Conservation (phyloP, 35 echinoderm and acorn worm species). For the Ophiothrix spiculata region DNA sequence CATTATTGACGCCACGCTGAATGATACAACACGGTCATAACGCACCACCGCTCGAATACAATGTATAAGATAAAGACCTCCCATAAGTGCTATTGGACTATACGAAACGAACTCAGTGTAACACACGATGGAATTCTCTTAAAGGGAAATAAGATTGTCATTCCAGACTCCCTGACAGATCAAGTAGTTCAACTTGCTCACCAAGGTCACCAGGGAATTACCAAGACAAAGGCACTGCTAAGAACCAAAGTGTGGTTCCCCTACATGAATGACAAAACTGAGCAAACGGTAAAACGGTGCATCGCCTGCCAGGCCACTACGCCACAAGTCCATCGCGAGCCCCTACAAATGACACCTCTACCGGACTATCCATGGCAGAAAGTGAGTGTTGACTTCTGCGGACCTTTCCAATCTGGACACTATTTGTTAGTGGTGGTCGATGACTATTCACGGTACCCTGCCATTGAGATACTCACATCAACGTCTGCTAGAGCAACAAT, state of each 20-base stretch:
- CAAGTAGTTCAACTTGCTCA: not conserved
- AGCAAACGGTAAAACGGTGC: not conserved
- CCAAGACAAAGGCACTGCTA: not conserved
- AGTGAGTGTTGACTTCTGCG: not conserved
- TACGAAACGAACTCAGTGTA: no score
- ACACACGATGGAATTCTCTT: not conserved
- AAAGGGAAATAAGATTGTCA: not conserved
- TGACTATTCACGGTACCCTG: slow-evolving; percentile 65
- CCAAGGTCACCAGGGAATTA: not conserved
- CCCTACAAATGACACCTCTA: not conserved
- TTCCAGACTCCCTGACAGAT: slow-evolving; percentile 19
- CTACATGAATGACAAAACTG: not conserved
- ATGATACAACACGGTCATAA: not conserved
- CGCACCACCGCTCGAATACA: not conserved
- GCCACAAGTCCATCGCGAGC: not conserved
- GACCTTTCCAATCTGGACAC: not conserved
- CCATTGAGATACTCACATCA: not conserved
- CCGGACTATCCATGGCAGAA: not conserved
- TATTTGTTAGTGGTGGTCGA: slow-evolving; percentile 17
- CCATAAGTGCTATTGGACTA: not conserved
- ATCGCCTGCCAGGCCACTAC: not conserved
- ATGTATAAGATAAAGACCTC: not conserved
- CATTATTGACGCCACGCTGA: not conserved
- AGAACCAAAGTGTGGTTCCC: not conserved
- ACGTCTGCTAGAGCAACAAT: no score